A percentile compares a stretch with the other conserved stretches of the same genome.
Conservation (phyloP, 1,140 invertebrate species). For the Micrasema minimum region DNA sequence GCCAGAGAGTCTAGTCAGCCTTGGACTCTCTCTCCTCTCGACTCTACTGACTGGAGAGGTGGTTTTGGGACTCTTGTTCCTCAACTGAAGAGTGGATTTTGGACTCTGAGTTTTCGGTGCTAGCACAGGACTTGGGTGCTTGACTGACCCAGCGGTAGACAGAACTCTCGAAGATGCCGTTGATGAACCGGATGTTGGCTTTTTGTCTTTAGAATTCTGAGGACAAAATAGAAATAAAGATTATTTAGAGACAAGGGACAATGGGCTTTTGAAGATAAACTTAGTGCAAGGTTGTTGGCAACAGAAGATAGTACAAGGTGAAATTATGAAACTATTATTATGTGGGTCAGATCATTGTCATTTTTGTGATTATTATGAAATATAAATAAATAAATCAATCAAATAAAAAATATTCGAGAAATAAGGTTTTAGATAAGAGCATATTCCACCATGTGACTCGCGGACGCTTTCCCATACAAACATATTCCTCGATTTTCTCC, state of each 20-base stretch:
- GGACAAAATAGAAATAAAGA: background rate
- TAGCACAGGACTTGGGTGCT: too few relatives aligned
- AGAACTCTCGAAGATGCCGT: background rate
- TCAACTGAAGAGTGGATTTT: background rate
- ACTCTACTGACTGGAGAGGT: background rate
- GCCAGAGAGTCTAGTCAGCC: background rate
- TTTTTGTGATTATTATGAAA: background rate
- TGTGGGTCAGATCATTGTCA: background rate
- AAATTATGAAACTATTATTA: background rate
- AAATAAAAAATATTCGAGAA: background rate
- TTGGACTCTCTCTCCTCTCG: conserved; percentile 1
- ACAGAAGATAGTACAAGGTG: background rate
- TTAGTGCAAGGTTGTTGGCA: background rate
- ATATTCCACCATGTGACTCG: too few relatives aligned
- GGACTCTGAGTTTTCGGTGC: background rate
- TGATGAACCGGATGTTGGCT: background rate
- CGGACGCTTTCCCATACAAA: too few relatives aligned
- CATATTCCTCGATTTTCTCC: too few relatives aligned
- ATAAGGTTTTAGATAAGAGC: too few relatives aligned
- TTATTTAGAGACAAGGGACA: background rate
- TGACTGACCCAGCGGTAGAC: background rate
- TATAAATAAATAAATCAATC: background rate
- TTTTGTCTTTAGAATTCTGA: conserved; percentile 20
- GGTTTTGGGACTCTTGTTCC: background rate
- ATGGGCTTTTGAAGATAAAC: background rate